Conservation (phyloP, 1,140 invertebrate genomes). For the Meteorus sp. region DNA sequence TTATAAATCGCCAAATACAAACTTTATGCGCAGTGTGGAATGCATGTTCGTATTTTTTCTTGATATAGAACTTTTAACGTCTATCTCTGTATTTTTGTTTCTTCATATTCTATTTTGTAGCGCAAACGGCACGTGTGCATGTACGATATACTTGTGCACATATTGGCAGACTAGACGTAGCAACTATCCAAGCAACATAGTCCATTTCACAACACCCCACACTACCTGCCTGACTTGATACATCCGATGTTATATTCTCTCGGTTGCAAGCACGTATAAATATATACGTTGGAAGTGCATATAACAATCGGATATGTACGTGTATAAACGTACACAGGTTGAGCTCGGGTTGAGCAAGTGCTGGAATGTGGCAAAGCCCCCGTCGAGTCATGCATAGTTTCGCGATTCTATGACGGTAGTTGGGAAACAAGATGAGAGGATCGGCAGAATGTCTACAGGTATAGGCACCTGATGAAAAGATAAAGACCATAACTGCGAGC, state of each 20-base stretch:
- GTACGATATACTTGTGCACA: too few relatives aligned
- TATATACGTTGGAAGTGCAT: background rate
- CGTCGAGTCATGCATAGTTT: constrained; percentile 1
- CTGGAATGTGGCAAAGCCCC: constrained; percentile 14
- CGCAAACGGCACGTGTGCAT: too few relatives aligned
- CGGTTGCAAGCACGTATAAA: background rate
- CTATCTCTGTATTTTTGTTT: too few relatives aligned
- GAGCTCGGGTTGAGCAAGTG: background rate
- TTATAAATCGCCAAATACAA: too few relatives aligned
- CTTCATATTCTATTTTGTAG: too few relatives aligned
- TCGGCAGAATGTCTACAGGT: background rate
- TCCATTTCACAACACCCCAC: constrained; percentile 1
- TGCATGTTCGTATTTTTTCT: too few relatives aligned
- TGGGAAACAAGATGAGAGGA: constrained; percentile 2
- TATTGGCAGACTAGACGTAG: constrained; percentile 12
- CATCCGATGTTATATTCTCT: background rate
- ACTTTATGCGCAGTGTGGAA: too few relatives aligned
- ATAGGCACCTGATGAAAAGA: background rate
- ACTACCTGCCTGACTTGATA: background rate
- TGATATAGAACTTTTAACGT: too few relatives aligned
- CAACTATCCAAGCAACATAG: constrained; percentile 5
- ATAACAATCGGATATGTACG: background rate
- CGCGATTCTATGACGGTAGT: constrained; percentile 14
- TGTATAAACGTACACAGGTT: background rate
- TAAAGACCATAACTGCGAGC: background rate